Evolutionary conservation across 2,797 vertebrate species (phyloP).

Genomic region (Sarcoramphus papa): DNA sequence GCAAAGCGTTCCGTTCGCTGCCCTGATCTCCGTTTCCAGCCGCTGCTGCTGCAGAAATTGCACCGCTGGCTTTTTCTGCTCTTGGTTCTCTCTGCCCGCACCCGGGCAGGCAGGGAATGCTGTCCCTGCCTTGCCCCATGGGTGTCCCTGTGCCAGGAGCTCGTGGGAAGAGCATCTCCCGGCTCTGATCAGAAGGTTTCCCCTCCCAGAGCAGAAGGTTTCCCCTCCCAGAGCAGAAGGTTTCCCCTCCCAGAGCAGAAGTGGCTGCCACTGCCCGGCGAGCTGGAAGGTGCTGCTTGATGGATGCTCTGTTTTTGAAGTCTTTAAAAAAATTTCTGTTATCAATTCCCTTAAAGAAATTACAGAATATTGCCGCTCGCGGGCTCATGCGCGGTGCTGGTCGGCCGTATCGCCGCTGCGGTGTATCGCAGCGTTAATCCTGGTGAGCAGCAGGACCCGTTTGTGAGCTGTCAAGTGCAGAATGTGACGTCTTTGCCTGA

Average conservation of each 20-base stretch:
- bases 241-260: background rate
- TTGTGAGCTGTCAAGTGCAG: background rate
- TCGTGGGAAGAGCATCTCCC: no score
- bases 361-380: accelerated
- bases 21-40: background rate
- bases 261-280: background rate
- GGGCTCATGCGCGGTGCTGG: background rate
- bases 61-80: background rate
- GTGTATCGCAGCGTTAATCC: background rate
- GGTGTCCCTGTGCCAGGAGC: background rate
- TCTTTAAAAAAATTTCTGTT: background rate
- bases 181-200: background rate
- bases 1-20: accelerated
- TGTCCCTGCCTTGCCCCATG: background rate
- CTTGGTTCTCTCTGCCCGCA: background rate
- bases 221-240: background rate
- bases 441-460: background rate
- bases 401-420: background rate
- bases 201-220: background rate
- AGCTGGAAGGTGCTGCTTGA: background rate
- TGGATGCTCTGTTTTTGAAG: background rate
- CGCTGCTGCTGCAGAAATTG: background rate
- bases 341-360: background rate
- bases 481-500: background rate
- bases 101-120: background rate